A percentile compares a stretch with the other conserved stretches of the same genome.
Conservation (phyloP, 2,797 vertebrate genomes). For the Gastrophryne carolinensis region DNA sequence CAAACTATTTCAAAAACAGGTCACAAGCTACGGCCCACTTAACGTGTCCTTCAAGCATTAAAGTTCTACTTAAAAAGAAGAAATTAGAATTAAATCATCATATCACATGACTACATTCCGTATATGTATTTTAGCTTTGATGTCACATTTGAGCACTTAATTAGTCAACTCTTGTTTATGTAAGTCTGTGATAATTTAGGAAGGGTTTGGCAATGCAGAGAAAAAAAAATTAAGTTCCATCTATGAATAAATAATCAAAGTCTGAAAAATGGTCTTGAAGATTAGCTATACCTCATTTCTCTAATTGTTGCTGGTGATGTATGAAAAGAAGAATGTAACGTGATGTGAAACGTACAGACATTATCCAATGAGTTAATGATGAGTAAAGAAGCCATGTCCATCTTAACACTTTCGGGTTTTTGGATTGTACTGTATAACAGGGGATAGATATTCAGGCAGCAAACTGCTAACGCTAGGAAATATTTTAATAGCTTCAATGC, state of each 20-base stretch:
- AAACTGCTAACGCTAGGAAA: not conserved
- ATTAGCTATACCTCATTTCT: slow-evolving; percentile 46
- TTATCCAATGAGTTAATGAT: slow-evolving; percentile 21
- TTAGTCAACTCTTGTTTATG: slow-evolving; percentile 42
- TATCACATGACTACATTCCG: slow-evolving; percentile 20
- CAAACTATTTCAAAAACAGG: slow-evolving; percentile 33
- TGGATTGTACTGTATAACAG: not conserved
- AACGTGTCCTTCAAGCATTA: slow-evolving; percentile 29
- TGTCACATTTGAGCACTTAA: slow-evolving; percentile 46
- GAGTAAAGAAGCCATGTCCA: not conserved
- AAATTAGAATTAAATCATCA: slow-evolving; percentile 35
- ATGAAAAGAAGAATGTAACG: slow-evolving; percentile 36
- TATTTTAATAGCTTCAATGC: too few species aligned
- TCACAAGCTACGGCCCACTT: slow-evolving; percentile 33
- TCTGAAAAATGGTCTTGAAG: slow-evolving; percentile 19
- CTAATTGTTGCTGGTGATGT: slow-evolving; percentile 44
- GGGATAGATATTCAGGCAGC: not conserved
- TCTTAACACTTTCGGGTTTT: not conserved
- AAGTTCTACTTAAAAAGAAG: slow-evolving; percentile 24
- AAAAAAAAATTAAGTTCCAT: slow-evolving; percentile 20
- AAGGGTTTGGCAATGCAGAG: slow-evolving; percentile 12
- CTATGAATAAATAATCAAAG: slow-evolving; percentile 50
- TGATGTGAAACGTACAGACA: slow-evolving; percentile 23
- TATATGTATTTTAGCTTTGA: slow-evolving; percentile 44
- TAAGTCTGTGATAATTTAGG: slow-evolving; percentile 15